phyloP scores from a whole-genome alignment of 2,888 invertebrate genomes.

The Philaethria dido region DNA sequence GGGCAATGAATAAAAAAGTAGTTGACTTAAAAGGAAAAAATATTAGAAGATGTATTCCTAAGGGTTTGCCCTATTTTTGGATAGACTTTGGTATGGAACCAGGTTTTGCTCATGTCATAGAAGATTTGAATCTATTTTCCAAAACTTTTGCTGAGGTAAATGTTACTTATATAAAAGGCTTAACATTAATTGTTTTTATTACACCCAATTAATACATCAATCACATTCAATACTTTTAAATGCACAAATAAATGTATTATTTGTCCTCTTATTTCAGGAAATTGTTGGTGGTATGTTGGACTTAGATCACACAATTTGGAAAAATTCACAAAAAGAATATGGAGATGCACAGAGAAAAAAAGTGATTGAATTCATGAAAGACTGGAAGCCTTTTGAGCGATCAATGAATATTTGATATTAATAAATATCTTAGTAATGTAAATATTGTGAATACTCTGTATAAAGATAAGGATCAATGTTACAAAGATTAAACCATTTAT shows the following conservation, averaged over 20 bases:
- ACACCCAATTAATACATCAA: too few relatives aligned
- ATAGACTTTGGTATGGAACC: constrained; percentile 95
- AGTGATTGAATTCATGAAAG: constrained; percentile 88
- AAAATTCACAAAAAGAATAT: constrained; percentile 90
- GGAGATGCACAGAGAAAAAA: constrained; percentile 90
- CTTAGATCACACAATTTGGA: constrained; percentile 92
- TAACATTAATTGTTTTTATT: too few relatives aligned
- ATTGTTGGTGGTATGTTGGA: constrained; percentile 98
- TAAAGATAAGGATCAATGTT: background rate
- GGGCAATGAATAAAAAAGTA: constrained; percentile 96
- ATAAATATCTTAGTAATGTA: constrained; percentile 16
- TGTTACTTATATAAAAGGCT: constrained; percentile 17
- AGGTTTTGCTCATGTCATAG: constrained; percentile 98
- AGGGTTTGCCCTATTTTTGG: constrained; percentile 97
- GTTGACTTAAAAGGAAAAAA: constrained; percentile 85
- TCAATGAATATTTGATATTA: constrained; percentile 60
- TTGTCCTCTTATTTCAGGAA: constrained; percentile 87
- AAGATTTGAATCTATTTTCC: constrained; percentile 95
- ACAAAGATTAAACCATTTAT: background rate
- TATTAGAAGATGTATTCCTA: constrained; percentile 93
- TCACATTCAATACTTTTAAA: too few relatives aligned
- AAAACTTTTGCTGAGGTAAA: constrained; percentile 93
- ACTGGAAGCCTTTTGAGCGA: constrained; percentile 88
- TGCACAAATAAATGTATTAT: too few relatives aligned
- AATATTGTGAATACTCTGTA: constrained; percentile 3